Conservation (phyloP, 2,888 invertebrate genomes). For the Hololepta plana region DNA sequence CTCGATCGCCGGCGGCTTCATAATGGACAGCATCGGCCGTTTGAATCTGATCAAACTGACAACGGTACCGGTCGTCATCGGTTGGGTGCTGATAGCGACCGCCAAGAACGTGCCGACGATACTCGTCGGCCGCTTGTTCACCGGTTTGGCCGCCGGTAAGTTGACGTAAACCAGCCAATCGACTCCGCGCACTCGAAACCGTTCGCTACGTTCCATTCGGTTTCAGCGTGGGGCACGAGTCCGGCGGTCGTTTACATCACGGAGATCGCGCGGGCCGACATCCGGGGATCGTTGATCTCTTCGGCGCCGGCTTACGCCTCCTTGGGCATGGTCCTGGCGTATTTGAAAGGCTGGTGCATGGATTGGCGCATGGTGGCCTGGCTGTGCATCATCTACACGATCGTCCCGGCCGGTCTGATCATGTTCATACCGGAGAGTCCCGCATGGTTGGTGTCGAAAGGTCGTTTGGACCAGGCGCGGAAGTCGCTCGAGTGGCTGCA, state of each 20-base stretch:
- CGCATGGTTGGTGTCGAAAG: slow-evolving; percentile 37
- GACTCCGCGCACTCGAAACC: too few relatives aligned
- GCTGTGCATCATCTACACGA: slow-evolving; percentile 32
- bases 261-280: slow-evolving; percentile 38
- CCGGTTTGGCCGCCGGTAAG: slow-evolving; percentile 34
- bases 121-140: slow-evolving; percentile 31
- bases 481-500: slow-evolving; percentile 32
- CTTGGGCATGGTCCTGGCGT: slow-evolving; percentile 38
- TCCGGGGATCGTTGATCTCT: slow-evolving; percentile 39
- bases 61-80: slow-evolving; percentile 32
- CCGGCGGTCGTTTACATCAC: slow-evolving; percentile 44
- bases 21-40: slow-evolving; percentile 37
- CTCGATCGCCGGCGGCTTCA: slow-evolving; percentile 31
- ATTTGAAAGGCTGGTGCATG: slow-evolving; percentile 33
- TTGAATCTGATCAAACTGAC: slow-evolving; percentile 36
- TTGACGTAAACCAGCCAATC: slow-evolving; percentile 1
- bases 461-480: slow-evolving; percentile 33
- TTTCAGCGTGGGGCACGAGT: slow-evolving; percentile 34
- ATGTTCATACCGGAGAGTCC: slow-evolving; percentile 39
- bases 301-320: slow-evolving; percentile 38
- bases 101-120: slow-evolving; percentile 32
- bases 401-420: slow-evolving; percentile 30
- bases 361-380: slow-evolving; percentile 37
- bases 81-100: slow-evolving; percentile 36
- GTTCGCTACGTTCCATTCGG: too few relatives aligned